Evolutionary conservation across 2,888 invertebrate genomes (phyloP).

Genomic region (Villa cingulata): DNA sequence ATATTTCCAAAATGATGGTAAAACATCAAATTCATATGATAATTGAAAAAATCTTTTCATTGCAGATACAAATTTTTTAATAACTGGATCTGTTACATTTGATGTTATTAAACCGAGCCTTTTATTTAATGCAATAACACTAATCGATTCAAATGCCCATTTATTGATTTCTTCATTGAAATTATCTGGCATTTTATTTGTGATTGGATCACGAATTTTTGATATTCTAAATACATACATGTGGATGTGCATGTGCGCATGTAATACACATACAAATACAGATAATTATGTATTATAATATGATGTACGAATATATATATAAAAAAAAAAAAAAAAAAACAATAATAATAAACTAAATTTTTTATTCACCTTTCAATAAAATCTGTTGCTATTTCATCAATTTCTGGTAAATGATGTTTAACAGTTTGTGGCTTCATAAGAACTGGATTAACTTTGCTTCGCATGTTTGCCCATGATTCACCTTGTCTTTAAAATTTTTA

Average conservation of each 20-base stretch:
- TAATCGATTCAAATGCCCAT: conserved; percentile 45
- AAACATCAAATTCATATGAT: conserved; percentile 25
- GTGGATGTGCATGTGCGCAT: too few species aligned
- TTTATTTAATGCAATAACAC: conserved; percentile 31
- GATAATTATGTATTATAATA: too few species aligned
- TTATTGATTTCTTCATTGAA: conserved; percentile 41
- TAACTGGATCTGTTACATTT: conserved; percentile 20
- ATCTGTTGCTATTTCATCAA: conserved; percentile 25
- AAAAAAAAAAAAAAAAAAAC: background rate
- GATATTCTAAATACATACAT: conserved; percentile 21
- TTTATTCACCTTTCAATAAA: conserved; percentile 22
- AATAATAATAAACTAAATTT: too few species aligned
- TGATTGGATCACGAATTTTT: conserved; percentile 17
- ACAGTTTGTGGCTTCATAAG: conserved; percentile 27
- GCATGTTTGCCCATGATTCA: conserved; percentile 49
- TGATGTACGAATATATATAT: too few species aligned
- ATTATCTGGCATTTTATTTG: conserved; percentile 23
- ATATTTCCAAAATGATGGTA: conserved; percentile 28
- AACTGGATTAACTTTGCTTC: conserved; percentile 40
- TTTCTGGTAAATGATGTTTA: conserved; percentile 21
- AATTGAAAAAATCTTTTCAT: conserved; percentile 24
- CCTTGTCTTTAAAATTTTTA: conserved; percentile 39
- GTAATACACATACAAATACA: too few species aligned
- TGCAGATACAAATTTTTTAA: conserved; percentile 17
- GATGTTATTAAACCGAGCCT: conserved; percentile 22